Evolutionary conservation across 30 jellyfish, hydroid and myxozoan genomes (phyloP).

Genomic region (Pseudorhiza aurosa): DNA sequence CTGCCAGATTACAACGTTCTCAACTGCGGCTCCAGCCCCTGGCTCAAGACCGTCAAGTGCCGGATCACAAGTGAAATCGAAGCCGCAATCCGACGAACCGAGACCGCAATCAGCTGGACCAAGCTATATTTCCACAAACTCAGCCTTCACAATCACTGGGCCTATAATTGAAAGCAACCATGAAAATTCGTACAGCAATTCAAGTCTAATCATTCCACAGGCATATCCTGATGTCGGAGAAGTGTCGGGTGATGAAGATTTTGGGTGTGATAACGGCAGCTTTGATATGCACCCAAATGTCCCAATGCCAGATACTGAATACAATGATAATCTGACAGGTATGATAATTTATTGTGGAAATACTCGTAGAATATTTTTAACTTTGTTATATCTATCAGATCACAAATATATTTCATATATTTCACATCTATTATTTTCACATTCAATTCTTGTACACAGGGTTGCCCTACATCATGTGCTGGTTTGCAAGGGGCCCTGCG

Average conservation of each 20-base stretch:
- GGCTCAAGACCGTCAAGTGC: constrained; percentile 39
- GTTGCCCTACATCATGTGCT: no score
- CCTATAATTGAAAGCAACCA: neutral
- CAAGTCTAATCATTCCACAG: constrained; percentile 11
- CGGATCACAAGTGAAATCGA: neutral
- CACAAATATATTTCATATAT: no score
- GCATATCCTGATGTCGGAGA: neutral
- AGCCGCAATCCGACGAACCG: neutral
- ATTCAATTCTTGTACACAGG: no score
- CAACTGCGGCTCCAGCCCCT: constrained; percentile 12
- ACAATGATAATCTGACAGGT: neutral
- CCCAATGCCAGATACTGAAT: constrained; percentile 42
- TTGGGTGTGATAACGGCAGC: neutral
- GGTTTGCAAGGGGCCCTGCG: no score
- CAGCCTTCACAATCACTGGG: neutral
- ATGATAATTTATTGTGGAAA: no score
- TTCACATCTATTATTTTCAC: no score
- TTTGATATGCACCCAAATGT: constrained; percentile 42
- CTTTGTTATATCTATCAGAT: no score
- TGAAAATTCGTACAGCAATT: neutral
- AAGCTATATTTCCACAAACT: neutral
- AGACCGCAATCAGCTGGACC: constrained; percentile 52
- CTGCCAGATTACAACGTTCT: constrained; percentile 17
- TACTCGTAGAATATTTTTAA: no score
- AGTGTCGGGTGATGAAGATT: neutral